These are phyloP conservation scores for Parasteatoda tepidariorum DNA, from an alignment of 1,140 invertebrate genomes.

Conservation along the genomic window DNA sequence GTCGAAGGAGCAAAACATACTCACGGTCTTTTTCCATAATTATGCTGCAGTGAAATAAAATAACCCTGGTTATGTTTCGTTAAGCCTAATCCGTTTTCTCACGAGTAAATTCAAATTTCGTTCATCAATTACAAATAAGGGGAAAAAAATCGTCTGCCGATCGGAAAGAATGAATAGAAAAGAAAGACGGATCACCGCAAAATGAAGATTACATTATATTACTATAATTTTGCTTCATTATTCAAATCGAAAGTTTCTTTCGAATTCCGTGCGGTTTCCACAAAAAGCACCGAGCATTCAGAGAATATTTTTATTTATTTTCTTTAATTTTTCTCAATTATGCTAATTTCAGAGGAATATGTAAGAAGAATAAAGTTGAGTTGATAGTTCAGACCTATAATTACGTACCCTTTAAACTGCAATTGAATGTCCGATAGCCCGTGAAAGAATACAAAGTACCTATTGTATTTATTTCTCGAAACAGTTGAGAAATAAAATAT, in stretches of 20 bases:
- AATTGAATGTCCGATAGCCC: neutral
- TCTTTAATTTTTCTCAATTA: neutral
- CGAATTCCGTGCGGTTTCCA: neutral
- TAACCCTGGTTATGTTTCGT: too few species aligned
- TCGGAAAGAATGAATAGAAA: neutral
- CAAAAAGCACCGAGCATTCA: too few species aligned
- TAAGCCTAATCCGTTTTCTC: neutral
- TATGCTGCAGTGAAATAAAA: neutral
- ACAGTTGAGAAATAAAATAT: neutral
- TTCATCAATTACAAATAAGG: neutral
- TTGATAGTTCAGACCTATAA: neutral
- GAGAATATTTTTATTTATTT: too few species aligned
- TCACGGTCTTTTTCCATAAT: neutral
- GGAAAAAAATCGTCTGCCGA: neutral
- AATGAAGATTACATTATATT: neutral
- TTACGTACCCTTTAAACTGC: neutral
- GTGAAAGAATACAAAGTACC: neutral
- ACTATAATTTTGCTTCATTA: neutral
- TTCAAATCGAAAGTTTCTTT: neutral
- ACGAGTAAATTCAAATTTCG: neutral
- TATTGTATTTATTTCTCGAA: neutral
- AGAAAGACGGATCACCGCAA: neutral
- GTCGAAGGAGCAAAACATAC: conserved; percentile 28
- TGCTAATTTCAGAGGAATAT: neutral
- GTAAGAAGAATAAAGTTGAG: neutral